These are phyloP conservation scores for Ancistrus triradiatus DNA, from an alignment of 2,113 vertebrate species.

Conservation along the genomic window DNA sequence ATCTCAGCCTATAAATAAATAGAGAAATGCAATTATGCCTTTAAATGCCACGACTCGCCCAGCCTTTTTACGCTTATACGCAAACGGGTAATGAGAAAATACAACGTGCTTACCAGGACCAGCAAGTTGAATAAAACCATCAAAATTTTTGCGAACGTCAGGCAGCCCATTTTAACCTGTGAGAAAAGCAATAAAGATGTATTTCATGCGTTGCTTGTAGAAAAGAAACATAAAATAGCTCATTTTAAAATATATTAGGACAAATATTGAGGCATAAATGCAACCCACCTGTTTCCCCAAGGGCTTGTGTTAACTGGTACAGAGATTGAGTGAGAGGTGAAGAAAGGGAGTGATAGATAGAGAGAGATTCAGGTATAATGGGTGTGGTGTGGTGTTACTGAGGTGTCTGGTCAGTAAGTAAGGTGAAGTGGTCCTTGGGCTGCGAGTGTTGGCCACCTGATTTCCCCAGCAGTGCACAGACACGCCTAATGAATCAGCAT, in stretches of 20 bases:
- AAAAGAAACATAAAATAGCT: not conserved
- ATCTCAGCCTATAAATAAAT: conserved; percentile 46
- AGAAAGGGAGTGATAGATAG: not conserved
- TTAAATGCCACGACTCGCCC: not conserved
- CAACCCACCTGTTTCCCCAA: conserved; percentile 23
- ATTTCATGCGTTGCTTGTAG: no score
- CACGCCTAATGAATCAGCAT: conserved; percentile 2
- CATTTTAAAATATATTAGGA: not conserved
- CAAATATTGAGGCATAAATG: not conserved
- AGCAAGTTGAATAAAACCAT: conserved; percentile 83
- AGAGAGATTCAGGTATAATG: not conserved
- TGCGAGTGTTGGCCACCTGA: conserved; percentile 22
- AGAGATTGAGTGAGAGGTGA: not conserved
- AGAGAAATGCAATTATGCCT: conserved; percentile 38
- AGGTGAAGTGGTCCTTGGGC: conserved; percentile 14
- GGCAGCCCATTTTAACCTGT: conserved; percentile 80
- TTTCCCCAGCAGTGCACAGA: not conserved
- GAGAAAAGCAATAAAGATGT: conserved; percentile 33
- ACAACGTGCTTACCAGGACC: conserved; percentile 82
- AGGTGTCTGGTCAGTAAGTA: conserved; percentile 45
- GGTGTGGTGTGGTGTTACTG: conserved; percentile 31
- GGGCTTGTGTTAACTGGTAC: not conserved
- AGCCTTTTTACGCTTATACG: not conserved
- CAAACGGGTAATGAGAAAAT: conserved; percentile 13
- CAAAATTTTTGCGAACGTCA: conserved; percentile 79